Percentiles rank a stretch among this genome's conserved stretches.
Conservation (phyloP, 2,888 invertebrate species). For the Onchidella celtica region DNA sequence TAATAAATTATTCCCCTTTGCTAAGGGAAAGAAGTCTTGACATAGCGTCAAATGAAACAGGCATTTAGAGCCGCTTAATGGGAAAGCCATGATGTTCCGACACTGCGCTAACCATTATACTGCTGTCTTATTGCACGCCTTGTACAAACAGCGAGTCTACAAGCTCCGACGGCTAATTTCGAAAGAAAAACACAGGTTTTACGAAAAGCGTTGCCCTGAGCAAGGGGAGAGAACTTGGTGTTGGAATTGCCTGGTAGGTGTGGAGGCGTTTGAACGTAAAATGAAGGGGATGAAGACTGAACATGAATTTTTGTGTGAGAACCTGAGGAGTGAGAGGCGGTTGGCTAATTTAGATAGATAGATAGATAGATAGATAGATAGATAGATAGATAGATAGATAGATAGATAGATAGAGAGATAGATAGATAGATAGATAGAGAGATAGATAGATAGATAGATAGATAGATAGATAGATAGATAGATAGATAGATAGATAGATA, state of each 20-base stretch:
- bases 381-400: neutral
- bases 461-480: too few relatives aligned
- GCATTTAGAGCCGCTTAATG: conserved; percentile 27
- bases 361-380: neutral
- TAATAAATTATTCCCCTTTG: conserved; percentile 43
- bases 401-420: neutral
- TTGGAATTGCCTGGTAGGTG: too few relatives aligned
- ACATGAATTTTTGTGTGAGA: too few relatives aligned
- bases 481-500: too few relatives aligned
- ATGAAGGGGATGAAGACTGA: too few relatives aligned
- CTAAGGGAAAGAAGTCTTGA: conserved; percentile 27
- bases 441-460: neutral
- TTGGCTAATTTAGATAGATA: neutral
- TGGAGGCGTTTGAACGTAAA: too few relatives aligned
- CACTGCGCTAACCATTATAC: conserved; percentile 21
- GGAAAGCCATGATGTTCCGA: conserved; percentile 24
- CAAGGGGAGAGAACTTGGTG: neutral
- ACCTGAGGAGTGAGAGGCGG: neutral
- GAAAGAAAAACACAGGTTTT: conserved; percentile 31
- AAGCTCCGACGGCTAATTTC: conserved; percentile 14
- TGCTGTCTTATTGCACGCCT: neutral
- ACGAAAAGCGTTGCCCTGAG: neutral
- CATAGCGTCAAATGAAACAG: conserved; percentile 45
- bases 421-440: neutral
- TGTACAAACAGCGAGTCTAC: conserved; percentile 21